Percentiles rank a stretch among this genome's conserved stretches.
Evolutionary conservation across 2,797 vertebrate genomes (phyloP).

Genomic region (Erithacus rubecula): DNA sequence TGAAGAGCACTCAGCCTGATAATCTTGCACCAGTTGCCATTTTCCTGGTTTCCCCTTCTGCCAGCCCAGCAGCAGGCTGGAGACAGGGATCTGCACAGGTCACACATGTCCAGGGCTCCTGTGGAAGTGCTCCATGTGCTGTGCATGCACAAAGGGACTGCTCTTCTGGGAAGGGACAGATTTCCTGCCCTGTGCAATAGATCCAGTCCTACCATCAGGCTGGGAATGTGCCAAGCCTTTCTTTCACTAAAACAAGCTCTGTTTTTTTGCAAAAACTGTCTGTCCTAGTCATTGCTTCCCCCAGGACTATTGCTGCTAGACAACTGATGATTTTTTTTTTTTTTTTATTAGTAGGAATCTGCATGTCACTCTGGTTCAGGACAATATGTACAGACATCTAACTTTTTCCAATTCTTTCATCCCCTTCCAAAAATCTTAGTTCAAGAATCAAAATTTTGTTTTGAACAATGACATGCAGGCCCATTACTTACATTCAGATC

Average conservation of each 20-base stretch:
- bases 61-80: neutral
- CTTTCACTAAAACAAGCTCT: neutral
- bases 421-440: neutral
- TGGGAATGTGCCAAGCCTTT: neutral
- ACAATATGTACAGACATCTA: neutral
- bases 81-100: accelerated
- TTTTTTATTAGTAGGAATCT: neutral
- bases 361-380: neutral
- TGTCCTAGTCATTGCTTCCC: neutral
- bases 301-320: neutral
- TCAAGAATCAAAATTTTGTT: neutral
- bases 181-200: neutral
- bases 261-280: neutral
- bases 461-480: neutral
- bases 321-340: neutral
- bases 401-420: neutral
- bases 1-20: neutral
- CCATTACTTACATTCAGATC: neutral
- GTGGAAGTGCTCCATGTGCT: neutral
- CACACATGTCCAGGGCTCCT: neutral
- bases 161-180: neutral
- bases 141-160: neutral
- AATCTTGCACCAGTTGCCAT: neutral
- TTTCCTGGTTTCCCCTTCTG: neutral
- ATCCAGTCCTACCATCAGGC: neutral